phyloP scores from a whole-genome alignment of 2,888 invertebrate genomes.

The Drosophila putrida region DNA sequence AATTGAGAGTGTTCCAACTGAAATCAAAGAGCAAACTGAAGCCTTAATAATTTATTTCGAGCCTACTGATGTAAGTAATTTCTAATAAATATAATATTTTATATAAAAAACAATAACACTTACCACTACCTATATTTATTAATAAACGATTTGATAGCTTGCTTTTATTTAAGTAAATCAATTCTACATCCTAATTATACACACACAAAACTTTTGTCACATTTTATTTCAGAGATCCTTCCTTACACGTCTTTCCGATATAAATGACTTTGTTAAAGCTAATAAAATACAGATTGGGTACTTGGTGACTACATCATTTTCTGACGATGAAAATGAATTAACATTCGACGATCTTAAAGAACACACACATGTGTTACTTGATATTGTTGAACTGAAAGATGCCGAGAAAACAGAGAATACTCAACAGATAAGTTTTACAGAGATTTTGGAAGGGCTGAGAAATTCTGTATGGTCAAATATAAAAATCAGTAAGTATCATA shows the following conservation, averaged over 20 bases:
- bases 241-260: constrained; percentile 44
- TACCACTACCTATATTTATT: too few species aligned
- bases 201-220: too few species aligned
- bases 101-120: neutral
- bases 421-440: constrained; percentile 38
- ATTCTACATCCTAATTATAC: too few species aligned
- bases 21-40: constrained; percentile 49
- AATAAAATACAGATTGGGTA: constrained; percentile 65
- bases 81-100: neutral
- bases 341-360: constrained; percentile 56
- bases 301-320: constrained; percentile 48
- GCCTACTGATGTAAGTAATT: constrained; percentile 50
- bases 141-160: too few species aligned
- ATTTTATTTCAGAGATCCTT: constrained; percentile 51
- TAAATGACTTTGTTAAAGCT: constrained; percentile 47
- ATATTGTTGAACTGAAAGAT: constrained; percentile 55
- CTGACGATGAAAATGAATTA: constrained; percentile 43
- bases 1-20: constrained; percentile 54
- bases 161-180: too few species aligned
- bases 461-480: constrained; percentile 60
- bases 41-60: constrained; percentile 67
- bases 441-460: constrained; percentile 51
- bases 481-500: constrained; percentile 38
- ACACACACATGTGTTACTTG: constrained; percentile 51
- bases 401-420: constrained; percentile 27